Evolutionary conservation across 2,888 invertebrate genomes (phyloP).

Genomic region (Agriopis aurantiaria): DNA sequence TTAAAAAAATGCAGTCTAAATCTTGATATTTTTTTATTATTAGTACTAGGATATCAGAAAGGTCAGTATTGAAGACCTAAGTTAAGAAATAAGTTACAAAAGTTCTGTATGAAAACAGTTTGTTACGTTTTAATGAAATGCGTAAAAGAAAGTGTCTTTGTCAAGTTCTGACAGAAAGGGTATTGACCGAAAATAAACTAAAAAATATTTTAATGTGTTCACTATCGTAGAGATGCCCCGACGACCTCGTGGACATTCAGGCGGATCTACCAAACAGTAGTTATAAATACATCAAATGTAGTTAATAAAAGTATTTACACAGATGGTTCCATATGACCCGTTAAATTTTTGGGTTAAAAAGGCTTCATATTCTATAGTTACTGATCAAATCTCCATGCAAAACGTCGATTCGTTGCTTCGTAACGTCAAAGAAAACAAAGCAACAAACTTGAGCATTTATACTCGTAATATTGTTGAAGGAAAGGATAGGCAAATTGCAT

Average conservation of each 20-base stretch:
- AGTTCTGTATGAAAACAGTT: background rate
- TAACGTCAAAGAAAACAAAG: no score
- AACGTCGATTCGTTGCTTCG: no score
- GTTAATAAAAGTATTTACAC: no score
- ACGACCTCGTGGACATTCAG: slow-evolving; percentile 19
- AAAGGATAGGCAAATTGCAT: background rate
- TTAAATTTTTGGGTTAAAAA: no score
- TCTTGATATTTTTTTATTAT: no score
- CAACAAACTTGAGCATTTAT: no score
- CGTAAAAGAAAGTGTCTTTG: slow-evolving; percentile 22
- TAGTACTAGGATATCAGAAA: no score
- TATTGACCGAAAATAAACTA: slow-evolving; percentile 36
- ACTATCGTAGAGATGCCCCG: slow-evolving; percentile 23
- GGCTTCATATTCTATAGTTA: no score
- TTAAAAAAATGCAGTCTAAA: no score
- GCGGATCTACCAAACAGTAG: slow-evolving; percentile 12
- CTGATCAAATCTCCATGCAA: no score
- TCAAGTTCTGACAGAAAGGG: slow-evolving; percentile 10
- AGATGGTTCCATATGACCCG: no score
- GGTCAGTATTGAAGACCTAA: no score
- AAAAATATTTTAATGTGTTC: slow-evolving; percentile 37
- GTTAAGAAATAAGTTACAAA: background rate
- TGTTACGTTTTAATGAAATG: background rate
- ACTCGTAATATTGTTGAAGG: background rate
- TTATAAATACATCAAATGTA: background rate